Evolutionary conservation across 2,113 vertebrate species (phyloP).

Genomic region (Chiloscyllium plagiosum): DNA sequence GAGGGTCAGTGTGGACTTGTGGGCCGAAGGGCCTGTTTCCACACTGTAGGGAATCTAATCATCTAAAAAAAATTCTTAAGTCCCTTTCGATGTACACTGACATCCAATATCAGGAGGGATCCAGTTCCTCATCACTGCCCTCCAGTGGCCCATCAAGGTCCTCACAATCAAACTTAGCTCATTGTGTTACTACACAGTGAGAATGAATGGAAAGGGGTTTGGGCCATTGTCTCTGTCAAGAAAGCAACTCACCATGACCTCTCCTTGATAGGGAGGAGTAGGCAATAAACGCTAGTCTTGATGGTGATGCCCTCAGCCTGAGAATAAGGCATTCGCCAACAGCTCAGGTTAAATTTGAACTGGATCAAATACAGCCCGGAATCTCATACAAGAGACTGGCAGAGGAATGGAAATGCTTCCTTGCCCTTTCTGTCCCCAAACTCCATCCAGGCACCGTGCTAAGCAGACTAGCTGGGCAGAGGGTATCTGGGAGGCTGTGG

Average conservation of each 20-base stretch:
- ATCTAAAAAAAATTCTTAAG: no score
- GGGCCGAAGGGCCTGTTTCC: no score
- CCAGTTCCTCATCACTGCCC: not conserved
- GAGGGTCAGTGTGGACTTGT: no score
- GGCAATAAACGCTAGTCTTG: not conserved
- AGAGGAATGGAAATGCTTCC: not conserved
- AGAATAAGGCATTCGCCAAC: not conserved
- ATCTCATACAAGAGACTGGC: not conserved
- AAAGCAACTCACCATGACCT: not conserved
- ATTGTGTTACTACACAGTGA: not conserved
- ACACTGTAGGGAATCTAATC: no score
- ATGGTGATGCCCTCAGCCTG: not conserved
- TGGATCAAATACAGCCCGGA: not conserved
- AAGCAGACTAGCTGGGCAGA: not conserved
- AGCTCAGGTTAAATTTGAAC: not conserved
- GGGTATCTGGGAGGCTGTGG: not conserved
- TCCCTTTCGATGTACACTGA: no score
- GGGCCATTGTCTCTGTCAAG: not conserved
- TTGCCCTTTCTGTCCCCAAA: not conserved
- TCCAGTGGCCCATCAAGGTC: not conserved
- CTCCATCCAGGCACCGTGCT: not conserved
- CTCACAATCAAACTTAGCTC: not conserved
- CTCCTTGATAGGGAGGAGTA: not conserved
- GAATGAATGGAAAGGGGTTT: not conserved
- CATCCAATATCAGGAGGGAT: not conserved